phyloP scores from a whole-genome alignment of 2,113 vertebrate species.

The Triplophysa siluroides region DNA sequence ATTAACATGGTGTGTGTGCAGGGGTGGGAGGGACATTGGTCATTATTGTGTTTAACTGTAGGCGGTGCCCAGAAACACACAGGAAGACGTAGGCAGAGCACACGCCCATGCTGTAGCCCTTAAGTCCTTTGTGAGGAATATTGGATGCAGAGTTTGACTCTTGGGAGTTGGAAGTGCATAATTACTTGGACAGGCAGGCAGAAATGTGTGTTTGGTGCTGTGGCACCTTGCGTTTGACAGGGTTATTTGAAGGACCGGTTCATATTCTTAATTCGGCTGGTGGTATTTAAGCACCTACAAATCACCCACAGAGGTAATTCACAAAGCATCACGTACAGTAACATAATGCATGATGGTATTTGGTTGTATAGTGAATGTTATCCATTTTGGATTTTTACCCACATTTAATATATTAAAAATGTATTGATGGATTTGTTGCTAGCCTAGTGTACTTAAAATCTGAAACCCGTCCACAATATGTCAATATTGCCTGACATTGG shows the following conservation, averaged over 20 bases:
- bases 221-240: constrained; percentile 48
- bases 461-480: no score
- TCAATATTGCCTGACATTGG: no score
- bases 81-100: constrained; percentile 54
- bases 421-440: not conserved
- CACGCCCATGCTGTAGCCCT: constrained; percentile 50
- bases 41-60: constrained; percentile 56
- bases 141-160: constrained; percentile 52
- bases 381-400: not conserved
- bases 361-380: not conserved
- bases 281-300: constrained; percentile 26
- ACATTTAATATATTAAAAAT: not conserved
- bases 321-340: not conserved
- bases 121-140: constrained; percentile 49
- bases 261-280: constrained; percentile 19
- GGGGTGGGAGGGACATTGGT: constrained; percentile 57
- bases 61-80: constrained; percentile 55
- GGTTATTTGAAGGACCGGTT: constrained; percentile 24
- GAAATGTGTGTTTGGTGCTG: constrained; percentile 20
- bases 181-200: constrained; percentile 44
- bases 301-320: constrained; percentile 35
- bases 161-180: constrained; percentile 51
- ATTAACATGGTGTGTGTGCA: constrained; percentile 53
- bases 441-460: not conserved
- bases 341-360: not conserved